Evolutionary conservation across 2,888 invertebrate species (phyloP).

Genomic region (Hybos culiciformis): DNA sequence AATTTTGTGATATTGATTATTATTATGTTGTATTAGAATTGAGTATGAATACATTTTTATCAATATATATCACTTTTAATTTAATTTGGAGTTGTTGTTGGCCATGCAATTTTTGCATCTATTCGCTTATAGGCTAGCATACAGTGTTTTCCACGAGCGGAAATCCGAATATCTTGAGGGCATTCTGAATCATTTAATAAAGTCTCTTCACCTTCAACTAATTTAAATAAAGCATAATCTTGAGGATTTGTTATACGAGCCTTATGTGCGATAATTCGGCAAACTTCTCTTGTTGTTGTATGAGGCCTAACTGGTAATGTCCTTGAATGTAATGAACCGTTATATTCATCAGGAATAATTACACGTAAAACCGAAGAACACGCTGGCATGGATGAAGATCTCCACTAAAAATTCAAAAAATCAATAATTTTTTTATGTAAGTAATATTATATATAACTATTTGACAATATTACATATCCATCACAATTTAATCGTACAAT

Average conservation of each 20-base stretch:
- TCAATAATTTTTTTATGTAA: too few species aligned
- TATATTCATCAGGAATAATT: conserved; percentile 85
- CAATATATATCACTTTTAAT: too few species aligned
- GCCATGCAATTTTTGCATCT: conserved; percentile 97
- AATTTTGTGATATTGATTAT: too few species aligned
- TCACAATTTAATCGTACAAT: too few species aligned
- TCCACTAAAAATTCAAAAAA: conserved; percentile 31
- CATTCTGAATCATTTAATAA: conserved; percentile 77
- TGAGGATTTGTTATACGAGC: conserved; percentile 92
- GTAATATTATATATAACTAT: conserved; percentile 1
- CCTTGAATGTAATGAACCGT: conserved; percentile 81
- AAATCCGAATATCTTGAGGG: conserved; percentile 71
- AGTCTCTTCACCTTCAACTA: conserved; percentile 86
- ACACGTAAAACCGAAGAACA: conserved; percentile 71
- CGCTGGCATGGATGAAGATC: conserved; percentile 40
- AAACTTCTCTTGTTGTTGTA: conserved; percentile 84
- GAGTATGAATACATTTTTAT: too few species aligned
- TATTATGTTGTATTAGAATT: too few species aligned
- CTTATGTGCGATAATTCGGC: conserved; percentile 89
- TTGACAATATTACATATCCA: too few species aligned
- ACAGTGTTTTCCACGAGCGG: conserved; percentile 65
- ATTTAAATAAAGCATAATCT: conserved; percentile 83
- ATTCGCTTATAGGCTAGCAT: conserved; percentile 89
- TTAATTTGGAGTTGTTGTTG: conserved; percentile 36
- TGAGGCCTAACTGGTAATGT: conserved; percentile 87